A percentile compares a stretch with the other conserved stretches of the same genome.
phyloP scores from a whole-genome alignment of 2,888 invertebrate species.

The Plemyria rubiginata region DNA sequence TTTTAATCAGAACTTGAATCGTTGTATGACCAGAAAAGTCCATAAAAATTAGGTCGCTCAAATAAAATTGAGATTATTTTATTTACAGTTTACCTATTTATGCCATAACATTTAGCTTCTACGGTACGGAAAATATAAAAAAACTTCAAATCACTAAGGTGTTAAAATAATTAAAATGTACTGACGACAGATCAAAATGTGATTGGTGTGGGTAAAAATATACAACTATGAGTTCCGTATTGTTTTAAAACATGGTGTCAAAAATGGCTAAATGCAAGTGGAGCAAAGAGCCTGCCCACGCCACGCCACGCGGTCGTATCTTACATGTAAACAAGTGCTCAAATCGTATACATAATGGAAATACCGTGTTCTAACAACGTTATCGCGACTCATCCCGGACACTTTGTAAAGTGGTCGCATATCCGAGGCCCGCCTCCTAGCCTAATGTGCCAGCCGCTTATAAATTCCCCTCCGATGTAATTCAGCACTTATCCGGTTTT shows the following conservation, averaged over 20 bases:
- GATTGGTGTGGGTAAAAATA: slow-evolving; percentile 18
- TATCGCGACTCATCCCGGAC: slow-evolving; percentile 83
- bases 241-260: slow-evolving; percentile 44
- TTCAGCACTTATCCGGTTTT: slow-evolving; percentile 69
- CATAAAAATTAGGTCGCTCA: slow-evolving; percentile 36
- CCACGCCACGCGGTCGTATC: slow-evolving; percentile 58
- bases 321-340: slow-evolving; percentile 83
- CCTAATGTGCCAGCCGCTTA: slow-evolving; percentile 60
- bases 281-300: slow-evolving; percentile 62
- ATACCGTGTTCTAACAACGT: slow-evolving; percentile 84
- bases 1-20: slow-evolving; percentile 70
- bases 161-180: slow-evolving; percentile 8
- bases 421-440: slow-evolving; percentile 60
- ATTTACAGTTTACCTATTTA: slow-evolving; percentile 26
- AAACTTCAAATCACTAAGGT: slow-evolving; percentile 5
- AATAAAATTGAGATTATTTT: slow-evolving; percentile 30
- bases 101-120: slow-evolving; percentile 18
- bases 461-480: slow-evolving; percentile 63
- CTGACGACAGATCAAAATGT: slow-evolving; percentile 8
- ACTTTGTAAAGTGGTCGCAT: slow-evolving; percentile 82
- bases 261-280: slow-evolving; percentile 63
- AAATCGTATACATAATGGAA: slow-evolving; percentile 85
- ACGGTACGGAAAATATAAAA: slow-evolving; percentile 21
- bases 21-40: slow-evolving; percentile 62
- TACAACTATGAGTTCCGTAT: slow-evolving; percentile 38